Conservation (phyloP, 2,113 vertebrate genomes). For the Grallaria varia region DNA sequence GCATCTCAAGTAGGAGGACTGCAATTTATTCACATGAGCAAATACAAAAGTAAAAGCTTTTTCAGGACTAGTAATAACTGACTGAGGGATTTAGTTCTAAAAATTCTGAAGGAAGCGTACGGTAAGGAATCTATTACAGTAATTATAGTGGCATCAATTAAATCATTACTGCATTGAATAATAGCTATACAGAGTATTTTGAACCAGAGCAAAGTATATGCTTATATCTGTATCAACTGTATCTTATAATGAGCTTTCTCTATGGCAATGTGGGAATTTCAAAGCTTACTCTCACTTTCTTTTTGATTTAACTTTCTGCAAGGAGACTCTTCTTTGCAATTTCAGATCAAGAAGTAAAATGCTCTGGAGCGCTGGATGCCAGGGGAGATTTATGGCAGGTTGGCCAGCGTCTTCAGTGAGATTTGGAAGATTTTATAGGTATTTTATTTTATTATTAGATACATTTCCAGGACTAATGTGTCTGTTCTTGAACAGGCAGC, state of each 20-base stretch:
- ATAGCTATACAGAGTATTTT: background rate
- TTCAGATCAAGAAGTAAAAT: constrained; percentile 41
- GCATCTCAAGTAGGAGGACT: background rate
- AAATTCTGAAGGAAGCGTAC: background rate
- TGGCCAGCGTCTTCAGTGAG: background rate
- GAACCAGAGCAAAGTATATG: background rate
- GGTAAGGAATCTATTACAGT: background rate
- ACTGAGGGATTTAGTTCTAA: background rate
- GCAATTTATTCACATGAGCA: constrained; percentile 17
- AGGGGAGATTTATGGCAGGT: background rate
- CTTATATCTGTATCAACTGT: background rate
- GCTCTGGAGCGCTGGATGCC: background rate
- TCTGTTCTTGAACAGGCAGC: too few relatives aligned
- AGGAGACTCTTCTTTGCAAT: background rate
- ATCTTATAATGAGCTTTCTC: constrained; percentile 2
- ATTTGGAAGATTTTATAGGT: background rate
- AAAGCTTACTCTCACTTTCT: background rate
- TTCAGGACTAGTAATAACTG: background rate
- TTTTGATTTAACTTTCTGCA: constrained; percentile 15
- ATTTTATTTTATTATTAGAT: constrained; percentile 38
- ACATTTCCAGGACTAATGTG: too few relatives aligned
- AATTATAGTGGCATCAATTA: constrained; percentile 34
- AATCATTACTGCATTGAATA: background rate
- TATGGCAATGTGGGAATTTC: background rate
- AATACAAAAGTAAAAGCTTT: background rate